Conservation (phyloP, 2,888 invertebrate species). For the Pterostichus niger region DNA sequence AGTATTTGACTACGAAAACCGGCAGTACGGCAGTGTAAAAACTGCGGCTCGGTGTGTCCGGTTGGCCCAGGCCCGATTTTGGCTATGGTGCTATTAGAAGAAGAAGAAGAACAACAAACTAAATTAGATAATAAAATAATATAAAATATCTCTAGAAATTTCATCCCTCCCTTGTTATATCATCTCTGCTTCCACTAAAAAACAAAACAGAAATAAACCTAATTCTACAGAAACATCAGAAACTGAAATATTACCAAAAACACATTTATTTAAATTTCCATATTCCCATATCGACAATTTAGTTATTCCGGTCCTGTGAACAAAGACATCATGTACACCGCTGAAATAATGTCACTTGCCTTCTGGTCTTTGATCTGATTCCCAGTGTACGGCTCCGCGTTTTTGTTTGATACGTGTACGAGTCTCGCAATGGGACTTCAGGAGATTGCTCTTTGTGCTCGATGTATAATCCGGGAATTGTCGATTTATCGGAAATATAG, state of each 20-base stretch:
- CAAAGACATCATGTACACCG: conserved; percentile 26
- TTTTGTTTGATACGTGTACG: conserved; percentile 3
- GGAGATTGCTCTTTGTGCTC: conserved; percentile 17
- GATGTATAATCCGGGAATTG: conserved; percentile 5
- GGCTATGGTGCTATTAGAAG: too few relatives aligned
- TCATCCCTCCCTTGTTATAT: too few relatives aligned
- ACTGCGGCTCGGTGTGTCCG: too few relatives aligned
- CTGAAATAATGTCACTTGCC: conserved; percentile 53
- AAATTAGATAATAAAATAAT: too few relatives aligned
- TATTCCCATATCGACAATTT: conserved; percentile 5
- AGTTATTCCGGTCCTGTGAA: conserved; percentile 4
- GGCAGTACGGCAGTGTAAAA: too few relatives aligned
- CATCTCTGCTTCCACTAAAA: neutral
- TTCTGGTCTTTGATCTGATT: conserved; percentile 60
- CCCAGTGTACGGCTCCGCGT: conserved; percentile 17
- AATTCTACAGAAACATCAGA: too few relatives aligned
- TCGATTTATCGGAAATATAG: conserved; percentile 14
- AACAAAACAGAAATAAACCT: too few relatives aligned
- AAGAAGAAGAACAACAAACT: too few relatives aligned
- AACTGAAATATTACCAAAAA: neutral
- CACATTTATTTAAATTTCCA: conserved; percentile 6
- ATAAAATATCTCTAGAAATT: too few relatives aligned
- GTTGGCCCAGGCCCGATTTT: too few relatives aligned
- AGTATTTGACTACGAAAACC: too few relatives aligned
- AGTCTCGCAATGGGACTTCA: conserved; percentile 11